Percentiles rank a stretch among this genome's conserved stretches.
Evolutionary conservation across 2,888 invertebrate species (phyloP).

Genomic region (Melangyna quadrimaculata): DNA sequence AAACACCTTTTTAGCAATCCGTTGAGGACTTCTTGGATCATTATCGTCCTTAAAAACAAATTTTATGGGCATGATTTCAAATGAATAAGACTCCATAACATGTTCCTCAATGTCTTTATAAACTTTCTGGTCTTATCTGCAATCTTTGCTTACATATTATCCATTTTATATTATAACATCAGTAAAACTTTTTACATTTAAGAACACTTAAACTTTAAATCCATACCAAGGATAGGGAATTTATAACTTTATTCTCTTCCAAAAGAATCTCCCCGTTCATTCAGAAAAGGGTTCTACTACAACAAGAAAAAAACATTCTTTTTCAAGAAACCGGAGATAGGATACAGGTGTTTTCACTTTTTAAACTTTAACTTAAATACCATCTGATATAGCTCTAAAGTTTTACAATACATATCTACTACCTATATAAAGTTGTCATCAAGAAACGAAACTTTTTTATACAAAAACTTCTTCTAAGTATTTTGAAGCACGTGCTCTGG

Average conservation of each 20-base stretch:
- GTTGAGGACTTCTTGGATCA: no score
- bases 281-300: background rate
- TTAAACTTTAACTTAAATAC: slow-evolving; percentile 15
- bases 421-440: slow-evolving; percentile 19
- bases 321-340: background rate
- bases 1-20: no score
- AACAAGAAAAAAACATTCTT: background rate
- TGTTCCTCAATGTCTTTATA: no score
- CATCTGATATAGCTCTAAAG: background rate
- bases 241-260: no score
- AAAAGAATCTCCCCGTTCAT: background rate
- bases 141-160: slow-evolving; percentile 10
- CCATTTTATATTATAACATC: background rate
- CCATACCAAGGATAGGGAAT: background rate
- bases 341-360: slow-evolving; percentile 34
- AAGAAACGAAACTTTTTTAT: slow-evolving; percentile 7
- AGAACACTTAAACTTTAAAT: slow-evolving; percentile 22
- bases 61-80: no score
- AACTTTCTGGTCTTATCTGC: no score
- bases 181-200: slow-evolving; percentile 2
- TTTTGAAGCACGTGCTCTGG: background rate
- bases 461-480: background rate
- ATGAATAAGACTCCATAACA: no score
- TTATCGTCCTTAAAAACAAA: no score
- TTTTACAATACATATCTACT: background rate